Conservation (phyloP, 1,140 invertebrate genomes). For the Chlorops oryzae region DNA sequence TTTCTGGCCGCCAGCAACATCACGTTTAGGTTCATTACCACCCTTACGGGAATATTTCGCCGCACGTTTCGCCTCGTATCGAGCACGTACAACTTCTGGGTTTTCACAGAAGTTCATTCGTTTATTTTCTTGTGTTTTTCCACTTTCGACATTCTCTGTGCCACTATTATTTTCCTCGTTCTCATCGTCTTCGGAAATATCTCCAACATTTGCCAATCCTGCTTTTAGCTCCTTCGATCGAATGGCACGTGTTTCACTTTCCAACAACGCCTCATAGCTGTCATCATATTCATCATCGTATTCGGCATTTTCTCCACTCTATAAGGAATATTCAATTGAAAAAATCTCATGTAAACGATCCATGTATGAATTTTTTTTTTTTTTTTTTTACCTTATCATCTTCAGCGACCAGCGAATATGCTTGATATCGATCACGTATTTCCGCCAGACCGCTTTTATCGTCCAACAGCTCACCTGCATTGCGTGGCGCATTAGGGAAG, state of each 20-base stretch:
- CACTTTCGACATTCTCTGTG: conserved; percentile 19
- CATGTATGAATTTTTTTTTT: no score
- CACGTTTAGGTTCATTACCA: conserved; percentile 16
- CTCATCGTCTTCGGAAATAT: conserved; percentile 20
- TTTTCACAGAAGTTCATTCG: conserved; percentile 63
- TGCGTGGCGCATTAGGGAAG: conserved; percentile 50
- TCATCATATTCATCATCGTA: conserved; percentile 92
- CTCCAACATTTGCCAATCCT: conserved; percentile 33
- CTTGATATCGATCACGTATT: conserved; percentile 48
- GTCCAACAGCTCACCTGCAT: conserved; percentile 61
- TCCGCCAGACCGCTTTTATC: conserved; percentile 63
- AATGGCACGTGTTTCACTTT: conserved; percentile 38
- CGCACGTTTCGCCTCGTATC: conserved; percentile 56
- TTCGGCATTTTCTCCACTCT: conserved; percentile 42
- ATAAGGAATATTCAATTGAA: no score
- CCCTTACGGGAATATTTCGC: conserved; percentile 39
- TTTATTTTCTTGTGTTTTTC: conserved; percentile 20
- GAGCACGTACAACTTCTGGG: conserved; percentile 65
- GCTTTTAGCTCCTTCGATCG: conserved; percentile 33
- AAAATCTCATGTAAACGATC: no score
- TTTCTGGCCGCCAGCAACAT: conserved; percentile 61
- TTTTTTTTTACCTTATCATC: no score
- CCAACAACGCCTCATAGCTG: conserved; percentile 57
- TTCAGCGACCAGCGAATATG: conserved; percentile 52
- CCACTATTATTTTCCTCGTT: conserved; percentile 23